These are phyloP conservation scores for Dicyrtomina minuta DNA, from an alignment of 2,888 invertebrate species.

Conservation along the genomic window DNA sequence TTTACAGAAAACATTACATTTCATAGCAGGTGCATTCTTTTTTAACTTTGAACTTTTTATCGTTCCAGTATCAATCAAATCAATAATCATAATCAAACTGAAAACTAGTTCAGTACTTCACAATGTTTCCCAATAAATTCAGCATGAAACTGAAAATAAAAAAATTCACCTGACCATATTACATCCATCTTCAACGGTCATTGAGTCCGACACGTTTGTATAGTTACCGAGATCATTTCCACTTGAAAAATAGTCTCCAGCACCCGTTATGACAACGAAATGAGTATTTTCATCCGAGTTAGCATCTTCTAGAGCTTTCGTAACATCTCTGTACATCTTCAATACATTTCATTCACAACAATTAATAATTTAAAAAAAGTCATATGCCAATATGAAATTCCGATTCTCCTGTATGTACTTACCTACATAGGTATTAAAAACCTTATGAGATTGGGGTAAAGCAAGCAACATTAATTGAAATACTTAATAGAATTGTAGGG, in stretches of 20 bases:
- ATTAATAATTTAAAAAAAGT: too few species aligned
- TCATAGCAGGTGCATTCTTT: background rate
- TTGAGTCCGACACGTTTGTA: background rate
- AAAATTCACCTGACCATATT: constrained; percentile 8
- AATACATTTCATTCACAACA: background rate
- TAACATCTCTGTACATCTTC: constrained; percentile 33
- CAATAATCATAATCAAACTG: background rate
- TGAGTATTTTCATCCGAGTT: constrained; percentile 32
- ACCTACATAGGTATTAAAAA: too few species aligned
- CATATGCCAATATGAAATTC: too few species aligned
- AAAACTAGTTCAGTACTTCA: background rate
- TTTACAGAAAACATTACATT: background rate
- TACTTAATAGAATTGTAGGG: too few species aligned
- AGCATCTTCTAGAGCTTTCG: constrained; percentile 18
- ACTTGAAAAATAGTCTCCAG: constrained; percentile 33
- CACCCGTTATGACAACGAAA: constrained; percentile 30
- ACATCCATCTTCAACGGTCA: background rate
- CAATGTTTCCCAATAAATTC: background rate
- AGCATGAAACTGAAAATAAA: background rate
- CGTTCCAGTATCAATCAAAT: background rate
- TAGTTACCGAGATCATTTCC: constrained; percentile 37
- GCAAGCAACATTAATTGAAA: too few species aligned
- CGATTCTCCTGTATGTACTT: background rate
- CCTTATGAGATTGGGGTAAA: too few species aligned
- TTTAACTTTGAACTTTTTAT: too few species aligned